phyloP scores from a whole-genome alignment of 2,888 invertebrate genomes.

The Chrysotoxum bicinctum region DNA sequence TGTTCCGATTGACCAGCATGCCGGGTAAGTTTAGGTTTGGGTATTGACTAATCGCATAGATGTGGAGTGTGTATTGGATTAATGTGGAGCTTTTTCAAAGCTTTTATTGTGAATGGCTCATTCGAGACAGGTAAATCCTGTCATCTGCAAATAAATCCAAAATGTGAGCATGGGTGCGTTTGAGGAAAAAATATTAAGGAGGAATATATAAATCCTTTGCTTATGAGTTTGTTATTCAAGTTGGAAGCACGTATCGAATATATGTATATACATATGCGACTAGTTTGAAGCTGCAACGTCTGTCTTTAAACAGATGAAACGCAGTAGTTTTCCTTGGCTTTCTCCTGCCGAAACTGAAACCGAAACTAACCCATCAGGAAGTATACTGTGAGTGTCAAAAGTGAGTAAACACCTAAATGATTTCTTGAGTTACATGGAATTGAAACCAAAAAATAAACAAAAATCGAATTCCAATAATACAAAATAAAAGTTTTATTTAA shows the following conservation, averaged over 20 bases:
- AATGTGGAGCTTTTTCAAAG: background rate
- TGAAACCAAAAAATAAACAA: too few species aligned
- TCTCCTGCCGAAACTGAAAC: constrained; percentile 24
- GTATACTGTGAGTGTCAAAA: too few species aligned
- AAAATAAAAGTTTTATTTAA: too few species aligned
- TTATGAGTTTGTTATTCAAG: constrained; percentile 23
- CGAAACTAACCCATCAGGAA: constrained; percentile 52
- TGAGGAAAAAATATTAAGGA: background rate
- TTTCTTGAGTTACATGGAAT: too few species aligned
- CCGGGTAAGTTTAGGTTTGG: constrained; percentile 46
- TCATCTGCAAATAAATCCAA: background rate
- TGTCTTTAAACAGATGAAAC: background rate
- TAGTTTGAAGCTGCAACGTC: background rate
- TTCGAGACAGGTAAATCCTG: constrained; percentile 10
- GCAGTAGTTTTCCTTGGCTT: constrained; percentile 70
- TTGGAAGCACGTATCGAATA: background rate
- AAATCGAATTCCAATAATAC: too few species aligned
- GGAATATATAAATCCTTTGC: constrained; percentile 42
- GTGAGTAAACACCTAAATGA: too few species aligned
- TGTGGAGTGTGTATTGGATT: constrained; percentile 21
- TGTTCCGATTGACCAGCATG: constrained; percentile 49
- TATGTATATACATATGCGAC: background rate
- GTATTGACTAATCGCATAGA: constrained; percentile 40
- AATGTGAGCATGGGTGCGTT: background rate
- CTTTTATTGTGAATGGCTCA: background rate